phyloP scores from a whole-genome alignment of 2,113 vertebrate species.

The Tragulus kanchil region DNA sequence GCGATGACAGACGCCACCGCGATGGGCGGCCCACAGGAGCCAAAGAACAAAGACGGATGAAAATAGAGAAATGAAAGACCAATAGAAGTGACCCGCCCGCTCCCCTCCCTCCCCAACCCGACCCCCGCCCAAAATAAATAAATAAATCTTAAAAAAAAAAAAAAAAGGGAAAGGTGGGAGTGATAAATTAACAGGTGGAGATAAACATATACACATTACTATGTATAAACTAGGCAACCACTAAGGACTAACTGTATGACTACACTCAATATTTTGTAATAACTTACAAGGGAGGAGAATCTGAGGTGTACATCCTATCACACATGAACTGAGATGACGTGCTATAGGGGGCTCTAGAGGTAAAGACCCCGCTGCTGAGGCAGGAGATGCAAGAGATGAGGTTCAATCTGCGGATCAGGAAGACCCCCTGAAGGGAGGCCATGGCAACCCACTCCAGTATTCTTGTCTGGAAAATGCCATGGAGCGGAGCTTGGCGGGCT shows the following conservation, averaged over 20 bases:
- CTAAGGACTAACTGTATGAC: too few relatives aligned
- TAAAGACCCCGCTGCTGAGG: neutral
- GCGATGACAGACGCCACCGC: too few relatives aligned
- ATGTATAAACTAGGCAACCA: neutral
- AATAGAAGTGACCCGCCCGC: too few relatives aligned
- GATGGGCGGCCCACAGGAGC: too few relatives aligned
- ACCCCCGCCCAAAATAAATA: too few relatives aligned
- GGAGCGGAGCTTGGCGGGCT: neutral
- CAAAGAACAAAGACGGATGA: too few relatives aligned
- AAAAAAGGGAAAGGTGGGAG: neutral
- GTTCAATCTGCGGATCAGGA: neutral
- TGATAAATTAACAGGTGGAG: neutral
- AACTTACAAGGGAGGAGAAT: neutral
- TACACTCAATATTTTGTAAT: neutral
- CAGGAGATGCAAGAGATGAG: neutral
- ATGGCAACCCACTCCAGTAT: neutral
- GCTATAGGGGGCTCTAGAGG: accelerated
- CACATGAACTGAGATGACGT: neutral
- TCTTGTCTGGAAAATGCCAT: neutral
- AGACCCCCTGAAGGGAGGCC: neutral
- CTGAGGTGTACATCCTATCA: neutral
- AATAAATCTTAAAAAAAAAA: too few relatives aligned
- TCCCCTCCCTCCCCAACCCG: too few relatives aligned
- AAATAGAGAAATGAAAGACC: too few relatives aligned
- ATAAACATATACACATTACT: neutral